These are phyloP conservation scores for Dromococcyx pavoninus DNA, from an alignment of 2,797 vertebrate genomes.

Conservation along the genomic window DNA sequence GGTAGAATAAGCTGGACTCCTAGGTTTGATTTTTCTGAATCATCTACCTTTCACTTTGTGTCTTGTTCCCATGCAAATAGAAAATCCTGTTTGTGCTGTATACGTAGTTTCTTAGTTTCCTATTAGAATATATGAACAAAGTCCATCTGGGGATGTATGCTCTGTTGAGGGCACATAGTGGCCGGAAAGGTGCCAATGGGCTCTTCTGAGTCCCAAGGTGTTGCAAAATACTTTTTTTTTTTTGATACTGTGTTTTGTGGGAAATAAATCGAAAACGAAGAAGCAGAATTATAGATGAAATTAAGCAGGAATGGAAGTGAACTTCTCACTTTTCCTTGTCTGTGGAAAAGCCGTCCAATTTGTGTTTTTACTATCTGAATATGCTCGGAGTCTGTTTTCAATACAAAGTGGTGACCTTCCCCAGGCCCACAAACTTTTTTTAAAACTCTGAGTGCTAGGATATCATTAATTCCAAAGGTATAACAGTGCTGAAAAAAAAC, in stretches of 20 bases:
- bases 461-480: neutral
- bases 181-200: neutral
- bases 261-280: neutral
- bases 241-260: neutral
- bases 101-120: neutral
- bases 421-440: neutral
- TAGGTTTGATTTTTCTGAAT: neutral
- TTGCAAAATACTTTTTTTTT: neutral
- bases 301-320: too few species aligned
- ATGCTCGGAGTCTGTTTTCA: too few species aligned
- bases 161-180: neutral
- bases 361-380: neutral
- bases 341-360: neutral
- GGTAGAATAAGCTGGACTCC: neutral
- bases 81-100: neutral
- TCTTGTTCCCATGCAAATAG: neutral
- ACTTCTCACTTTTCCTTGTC: neutral
- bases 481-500: fast-evolving
- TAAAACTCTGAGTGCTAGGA: neutral
- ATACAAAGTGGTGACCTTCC: neutral
- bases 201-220: neutral
- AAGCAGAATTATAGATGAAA: neutral
- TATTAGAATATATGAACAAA: fast-evolving
- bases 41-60: neutral
- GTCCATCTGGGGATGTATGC: neutral